phyloP scores from a whole-genome alignment of 2,797 vertebrate species.

The Spatula versicolor region DNA sequence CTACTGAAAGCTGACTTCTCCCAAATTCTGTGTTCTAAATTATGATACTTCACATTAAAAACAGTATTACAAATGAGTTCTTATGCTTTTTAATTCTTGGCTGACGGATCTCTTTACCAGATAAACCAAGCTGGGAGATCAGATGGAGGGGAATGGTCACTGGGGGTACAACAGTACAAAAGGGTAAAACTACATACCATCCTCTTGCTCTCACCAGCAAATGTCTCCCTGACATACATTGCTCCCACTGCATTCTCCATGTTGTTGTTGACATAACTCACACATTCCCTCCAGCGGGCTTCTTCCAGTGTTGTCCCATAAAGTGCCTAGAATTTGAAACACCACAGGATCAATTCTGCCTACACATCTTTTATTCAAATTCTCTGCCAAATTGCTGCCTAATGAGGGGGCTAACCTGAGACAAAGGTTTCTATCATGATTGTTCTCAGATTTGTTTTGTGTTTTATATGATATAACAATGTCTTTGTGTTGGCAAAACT shows the following conservation, averaged over 20 bases:
- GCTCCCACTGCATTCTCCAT: slow-evolving; percentile 96
- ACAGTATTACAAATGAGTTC: background rate
- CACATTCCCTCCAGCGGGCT: slow-evolving; percentile 93
- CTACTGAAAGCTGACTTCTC: background rate
- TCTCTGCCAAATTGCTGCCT: accelerated
- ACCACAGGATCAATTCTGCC: background rate
- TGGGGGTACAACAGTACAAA: slow-evolving; percentile 21
- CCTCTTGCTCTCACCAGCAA: slow-evolving; percentile 92
- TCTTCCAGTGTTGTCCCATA: slow-evolving; percentile 93
- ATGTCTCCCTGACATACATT: slow-evolving; percentile 91
- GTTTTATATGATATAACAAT: accelerated
- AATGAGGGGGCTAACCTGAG: background rate
- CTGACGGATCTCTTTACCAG: background rate
- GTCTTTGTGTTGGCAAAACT: background rate
- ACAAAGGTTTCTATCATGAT: background rate
- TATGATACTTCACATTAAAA: background rate
- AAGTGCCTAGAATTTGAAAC: slow-evolving; percentile 79
- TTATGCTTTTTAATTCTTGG: background rate
- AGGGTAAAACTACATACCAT: slow-evolving; percentile 82
- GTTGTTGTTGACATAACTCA: slow-evolving; percentile 93
- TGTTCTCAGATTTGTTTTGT: background rate
- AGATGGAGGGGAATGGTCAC: background rate
- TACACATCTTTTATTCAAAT: no score
- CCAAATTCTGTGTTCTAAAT: background rate
- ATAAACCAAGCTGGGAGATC: background rate